These are phyloP conservation scores for Sabatieria punctata DNA, from an alignment of 2,888 invertebrate genomes.

Conservation along the genomic window DNA sequence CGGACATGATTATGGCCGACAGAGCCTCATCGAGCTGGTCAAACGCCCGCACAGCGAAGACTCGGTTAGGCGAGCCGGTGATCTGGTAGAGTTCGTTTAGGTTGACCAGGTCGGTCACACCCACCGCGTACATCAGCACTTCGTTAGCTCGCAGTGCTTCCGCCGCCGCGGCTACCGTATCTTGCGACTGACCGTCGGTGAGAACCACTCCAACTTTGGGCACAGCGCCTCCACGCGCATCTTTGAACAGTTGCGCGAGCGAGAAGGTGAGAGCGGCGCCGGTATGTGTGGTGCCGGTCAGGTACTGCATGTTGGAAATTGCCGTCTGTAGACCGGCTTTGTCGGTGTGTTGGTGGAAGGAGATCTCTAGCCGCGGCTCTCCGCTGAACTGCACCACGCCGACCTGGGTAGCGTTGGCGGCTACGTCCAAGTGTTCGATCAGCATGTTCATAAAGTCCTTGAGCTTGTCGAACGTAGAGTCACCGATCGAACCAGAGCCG, in stretches of 20 bases:
- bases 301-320: slow-evolving; percentile 22
- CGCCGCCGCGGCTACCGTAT: slow-evolving; percentile 16
- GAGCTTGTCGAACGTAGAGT: slow-evolving; percentile 21
- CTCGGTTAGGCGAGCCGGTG: slow-evolving; percentile 24
- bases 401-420: slow-evolving; percentile 26
- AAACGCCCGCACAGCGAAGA: slow-evolving; percentile 28
- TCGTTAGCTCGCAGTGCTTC: slow-evolving; percentile 21
- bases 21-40: slow-evolving; percentile 25
- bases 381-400: slow-evolving; percentile 33
- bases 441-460: slow-evolving; percentile 28
- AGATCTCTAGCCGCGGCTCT: slow-evolving; percentile 26
- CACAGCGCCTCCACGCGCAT: slow-evolving; percentile 22
- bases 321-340: slow-evolving; percentile 22
- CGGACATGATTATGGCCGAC: slow-evolving; percentile 25
- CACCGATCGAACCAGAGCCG: slow-evolving; percentile 32
- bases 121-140: slow-evolving; percentile 32
- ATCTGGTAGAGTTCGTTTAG: slow-evolving; percentile 29
- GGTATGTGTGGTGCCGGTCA: slow-evolving; percentile 26
- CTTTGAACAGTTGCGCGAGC: slow-evolving; percentile 19
- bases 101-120: slow-evolving; percentile 30
- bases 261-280: slow-evolving; percentile 23
- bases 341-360: slow-evolving; percentile 15
- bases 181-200: slow-evolving; percentile 33
- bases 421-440: slow-evolving; percentile 29
- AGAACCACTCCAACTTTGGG: slow-evolving; percentile 33